phyloP scores from a whole-genome alignment of 2,797 vertebrate genomes.

The Acestrorhynchus altus region DNA sequence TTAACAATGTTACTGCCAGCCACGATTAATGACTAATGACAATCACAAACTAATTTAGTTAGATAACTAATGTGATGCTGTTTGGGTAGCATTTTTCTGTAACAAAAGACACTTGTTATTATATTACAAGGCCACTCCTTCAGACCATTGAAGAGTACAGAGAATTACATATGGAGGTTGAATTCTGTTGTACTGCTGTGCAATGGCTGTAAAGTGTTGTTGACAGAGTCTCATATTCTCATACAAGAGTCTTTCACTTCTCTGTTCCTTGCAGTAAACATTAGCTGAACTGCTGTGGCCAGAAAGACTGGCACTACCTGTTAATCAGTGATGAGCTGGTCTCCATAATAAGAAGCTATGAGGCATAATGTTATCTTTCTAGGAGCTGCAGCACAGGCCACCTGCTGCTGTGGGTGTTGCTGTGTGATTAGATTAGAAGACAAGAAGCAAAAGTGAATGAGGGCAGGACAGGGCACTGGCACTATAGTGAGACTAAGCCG shows the following conservation, averaged over 20 bases:
- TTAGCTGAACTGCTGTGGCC: neutral
- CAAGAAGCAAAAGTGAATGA: conserved; percentile 24
- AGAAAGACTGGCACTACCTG: conserved; percentile 12
- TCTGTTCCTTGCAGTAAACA: neutral
- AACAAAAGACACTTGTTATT: too few species aligned
- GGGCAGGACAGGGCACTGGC: conserved; percentile 19
- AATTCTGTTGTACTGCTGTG: too few species aligned
- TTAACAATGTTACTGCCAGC: too few species aligned
- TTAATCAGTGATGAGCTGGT: conserved; percentile 5
- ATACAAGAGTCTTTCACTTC: neutral
- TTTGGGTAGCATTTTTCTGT: too few species aligned
- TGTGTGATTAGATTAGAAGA: conserved; percentile 31
- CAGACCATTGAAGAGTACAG: too few species aligned
- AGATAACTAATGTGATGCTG: too few species aligned
- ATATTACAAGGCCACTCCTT: too few species aligned
- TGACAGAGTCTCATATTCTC: neutral
- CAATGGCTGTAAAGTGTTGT: too few species aligned
- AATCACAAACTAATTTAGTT: too few species aligned
- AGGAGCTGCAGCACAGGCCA: neutral
- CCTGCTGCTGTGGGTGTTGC: conserved; percentile 6
- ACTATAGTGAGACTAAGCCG: neutral
- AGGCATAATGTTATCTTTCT: neutral
- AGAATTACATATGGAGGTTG: too few species aligned
- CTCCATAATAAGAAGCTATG: neutral
- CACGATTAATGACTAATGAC: too few species aligned